These are phyloP conservation scores for Prietella phreatophila DNA, from an alignment of 2,113 vertebrate genomes.

Conservation along the genomic window DNA sequence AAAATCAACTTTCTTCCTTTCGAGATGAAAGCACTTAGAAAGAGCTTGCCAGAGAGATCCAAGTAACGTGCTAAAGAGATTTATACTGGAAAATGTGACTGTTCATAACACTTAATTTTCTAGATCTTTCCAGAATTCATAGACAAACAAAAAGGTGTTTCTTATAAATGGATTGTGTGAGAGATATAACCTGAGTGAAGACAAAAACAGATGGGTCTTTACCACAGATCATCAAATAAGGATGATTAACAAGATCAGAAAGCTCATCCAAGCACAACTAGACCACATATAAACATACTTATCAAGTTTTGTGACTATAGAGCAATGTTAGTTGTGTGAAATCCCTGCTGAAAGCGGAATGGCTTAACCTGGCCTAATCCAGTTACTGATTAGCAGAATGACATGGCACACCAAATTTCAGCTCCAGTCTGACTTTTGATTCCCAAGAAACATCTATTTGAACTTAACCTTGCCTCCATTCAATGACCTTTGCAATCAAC, in stretches of 20 bases:
- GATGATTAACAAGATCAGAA: background rate
- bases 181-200: background rate
- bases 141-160: background rate
- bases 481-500: background rate
- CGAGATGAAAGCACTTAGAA: background rate
- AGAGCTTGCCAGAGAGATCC: background rate
- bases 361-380: background rate
- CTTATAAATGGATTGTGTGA: background rate
- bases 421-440: background rate
- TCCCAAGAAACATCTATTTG: background rate
- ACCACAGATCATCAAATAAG: background rate
- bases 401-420: no score
- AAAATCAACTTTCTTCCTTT: slow-evolving; percentile 9
- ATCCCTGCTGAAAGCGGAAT: background rate
- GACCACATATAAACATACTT: background rate
- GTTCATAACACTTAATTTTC: background rate
- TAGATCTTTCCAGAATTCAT: background rate
- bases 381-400: background rate
- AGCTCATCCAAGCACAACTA: background rate
- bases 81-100: background rate
- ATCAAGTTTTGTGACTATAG: background rate
- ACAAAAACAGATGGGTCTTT: background rate
- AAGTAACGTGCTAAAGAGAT: background rate
- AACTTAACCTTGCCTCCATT: background rate
- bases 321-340: background rate